Evolutionary conservation across 1,140 invertebrate species (phyloP).

Genomic region (Drosophila paulistorum): DNA sequence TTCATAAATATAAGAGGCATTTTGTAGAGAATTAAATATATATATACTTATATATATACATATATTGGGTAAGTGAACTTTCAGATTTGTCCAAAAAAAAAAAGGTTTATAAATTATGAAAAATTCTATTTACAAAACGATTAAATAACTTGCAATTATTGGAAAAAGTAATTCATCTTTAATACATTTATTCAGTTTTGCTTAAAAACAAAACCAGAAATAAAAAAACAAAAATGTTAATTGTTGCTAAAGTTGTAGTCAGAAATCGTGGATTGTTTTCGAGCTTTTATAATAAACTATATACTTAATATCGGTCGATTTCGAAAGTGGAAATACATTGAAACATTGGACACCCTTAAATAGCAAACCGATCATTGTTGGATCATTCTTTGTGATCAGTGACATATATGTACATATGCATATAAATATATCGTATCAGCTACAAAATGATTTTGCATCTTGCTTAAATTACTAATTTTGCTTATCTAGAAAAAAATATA

Average conservation of each 20-base stretch:
- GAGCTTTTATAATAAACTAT: background rate
- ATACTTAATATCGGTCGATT: constrained; percentile 2
- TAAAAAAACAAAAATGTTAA: background rate
- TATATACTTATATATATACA: background rate
- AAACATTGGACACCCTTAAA: background rate
- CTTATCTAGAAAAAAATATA: constrained; percentile 13
- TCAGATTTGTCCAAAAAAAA: background rate
- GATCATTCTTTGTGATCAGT: background rate
- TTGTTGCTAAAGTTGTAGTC: too few relatives aligned
- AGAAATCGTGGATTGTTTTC: too few relatives aligned
- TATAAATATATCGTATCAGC: too few relatives aligned
- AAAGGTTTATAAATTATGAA: background rate
- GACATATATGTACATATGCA: background rate
- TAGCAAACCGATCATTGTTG: background rate
- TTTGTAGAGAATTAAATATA: background rate
- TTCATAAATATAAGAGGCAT: constrained; percentile 4
- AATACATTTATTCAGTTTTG: background rate
- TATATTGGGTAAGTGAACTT: constrained; percentile 7
- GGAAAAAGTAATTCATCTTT: background rate
- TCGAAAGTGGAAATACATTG: background rate
- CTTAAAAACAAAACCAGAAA: background rate
- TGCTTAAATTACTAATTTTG: background rate
- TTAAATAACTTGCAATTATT: background rate
- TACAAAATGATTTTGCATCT: background rate
- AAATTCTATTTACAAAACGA: constrained; percentile 8